phyloP scores from a whole-genome alignment of 2,888 invertebrate species.

The Harpalus rubripes region DNA sequence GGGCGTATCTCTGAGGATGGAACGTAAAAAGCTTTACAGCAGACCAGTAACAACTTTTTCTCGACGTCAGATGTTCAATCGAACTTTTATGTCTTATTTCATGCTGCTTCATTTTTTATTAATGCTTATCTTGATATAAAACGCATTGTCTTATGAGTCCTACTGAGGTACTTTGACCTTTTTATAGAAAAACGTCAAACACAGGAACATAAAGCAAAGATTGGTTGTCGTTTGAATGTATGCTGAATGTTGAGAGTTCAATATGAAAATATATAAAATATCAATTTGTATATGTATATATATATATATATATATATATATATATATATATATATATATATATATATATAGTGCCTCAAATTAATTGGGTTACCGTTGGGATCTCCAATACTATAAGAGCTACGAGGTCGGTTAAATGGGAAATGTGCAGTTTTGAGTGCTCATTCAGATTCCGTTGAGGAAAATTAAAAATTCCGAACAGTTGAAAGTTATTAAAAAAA shows the following conservation, averaged over 20 bases:
- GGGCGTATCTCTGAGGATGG: conserved; percentile 16
- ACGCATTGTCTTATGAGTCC: not conserved
- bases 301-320: too few relatives aligned
- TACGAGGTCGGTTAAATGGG: too few relatives aligned
- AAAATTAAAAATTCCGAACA: too few relatives aligned
- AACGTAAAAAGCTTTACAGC: conserved; percentile 51
- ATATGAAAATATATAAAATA: not conserved
- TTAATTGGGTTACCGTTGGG: too few relatives aligned
- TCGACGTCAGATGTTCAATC: conserved; percentile 5
- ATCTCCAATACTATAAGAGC: too few relatives aligned
- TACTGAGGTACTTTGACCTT: not conserved
- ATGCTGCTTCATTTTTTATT: conserved; percentile 33
- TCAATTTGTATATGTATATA: too few relatives aligned
- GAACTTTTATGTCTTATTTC: conserved; percentile 37
- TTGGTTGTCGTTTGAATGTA: not conserved
- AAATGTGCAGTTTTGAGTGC: too few relatives aligned
- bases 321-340: too few relatives aligned
- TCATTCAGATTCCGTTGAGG: too few relatives aligned
- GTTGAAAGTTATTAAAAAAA: too few relatives aligned
- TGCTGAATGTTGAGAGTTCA: not conserved
- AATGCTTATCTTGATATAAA: conserved; percentile 20
- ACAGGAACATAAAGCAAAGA: not conserved
- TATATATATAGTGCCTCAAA: too few relatives aligned
- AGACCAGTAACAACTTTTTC: conserved; percentile 50
- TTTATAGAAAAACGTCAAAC: conserved; percentile 13